phyloP scores from a whole-genome alignment of 2,888 invertebrate genomes.

The Nomada fabriciana region DNA sequence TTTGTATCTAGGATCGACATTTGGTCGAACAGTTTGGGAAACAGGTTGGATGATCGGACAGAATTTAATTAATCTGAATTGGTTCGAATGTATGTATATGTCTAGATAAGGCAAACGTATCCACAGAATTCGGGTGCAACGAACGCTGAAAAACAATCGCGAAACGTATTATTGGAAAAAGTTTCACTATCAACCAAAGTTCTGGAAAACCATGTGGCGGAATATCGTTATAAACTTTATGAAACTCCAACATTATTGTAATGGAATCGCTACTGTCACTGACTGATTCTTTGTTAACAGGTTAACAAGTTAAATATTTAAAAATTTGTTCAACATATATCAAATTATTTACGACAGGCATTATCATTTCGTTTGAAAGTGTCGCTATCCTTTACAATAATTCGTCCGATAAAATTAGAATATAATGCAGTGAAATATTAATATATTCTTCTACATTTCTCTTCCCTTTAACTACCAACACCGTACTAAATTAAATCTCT shows the following conservation, averaged over 20 bases:
- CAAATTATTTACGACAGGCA: constrained; percentile 8
- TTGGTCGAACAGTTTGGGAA: constrained; percentile 34
- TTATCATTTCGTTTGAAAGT: not conserved
- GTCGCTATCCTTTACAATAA: too few species aligned
- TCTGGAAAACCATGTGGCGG: not conserved
- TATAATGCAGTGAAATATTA: too few species aligned
- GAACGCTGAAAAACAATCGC: not conserved
- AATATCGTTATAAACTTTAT: not conserved
- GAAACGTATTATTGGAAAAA: constrained; percentile 8
- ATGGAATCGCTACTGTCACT: not conserved
- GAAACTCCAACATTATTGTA: not conserved
- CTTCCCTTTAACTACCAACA: not conserved
- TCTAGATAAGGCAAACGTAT: not conserved
- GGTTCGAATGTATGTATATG: not conserved
- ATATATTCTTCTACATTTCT: not conserved
- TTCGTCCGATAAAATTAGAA: too few species aligned
- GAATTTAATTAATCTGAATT: constrained; percentile 48
- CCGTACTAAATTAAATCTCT: too few species aligned
- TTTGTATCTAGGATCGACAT: constrained; percentile 39
- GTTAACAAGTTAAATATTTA: not conserved
- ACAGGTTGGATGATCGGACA: constrained; percentile 45
- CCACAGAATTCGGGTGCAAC: constrained; percentile 2
- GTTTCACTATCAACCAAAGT: not conserved
- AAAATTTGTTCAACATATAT: not conserved
- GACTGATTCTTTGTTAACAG: too few species aligned